Evolutionary conservation across 2,888 invertebrate genomes (phyloP).

Genomic region (Lamellibrachia columna): DNA sequence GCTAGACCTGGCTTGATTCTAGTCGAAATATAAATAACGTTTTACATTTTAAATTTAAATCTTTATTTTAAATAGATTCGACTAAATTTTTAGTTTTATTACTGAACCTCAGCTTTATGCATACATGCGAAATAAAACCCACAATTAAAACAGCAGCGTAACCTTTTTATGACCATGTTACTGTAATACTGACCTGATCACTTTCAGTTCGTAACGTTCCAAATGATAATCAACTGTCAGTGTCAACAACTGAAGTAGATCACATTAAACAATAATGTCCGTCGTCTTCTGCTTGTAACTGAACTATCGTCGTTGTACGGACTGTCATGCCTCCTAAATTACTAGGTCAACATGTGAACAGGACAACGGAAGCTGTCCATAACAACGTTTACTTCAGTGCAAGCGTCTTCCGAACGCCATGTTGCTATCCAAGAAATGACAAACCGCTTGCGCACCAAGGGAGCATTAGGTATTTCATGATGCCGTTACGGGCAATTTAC

Average conservation of each 20-base stretch:
- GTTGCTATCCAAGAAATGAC: slow-evolving; percentile 12
- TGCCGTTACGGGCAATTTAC: neutral
- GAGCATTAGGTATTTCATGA: neutral
- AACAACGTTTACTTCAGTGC: slow-evolving; percentile 8
- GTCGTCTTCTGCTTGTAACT: neutral
- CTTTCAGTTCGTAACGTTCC: slow-evolving; percentile 12
- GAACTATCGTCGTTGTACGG: neutral
- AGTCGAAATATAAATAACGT: too few relatives aligned
- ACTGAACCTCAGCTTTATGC: too few relatives aligned
- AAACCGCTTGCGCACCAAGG: slow-evolving; percentile 16
- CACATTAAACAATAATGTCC: neutral
- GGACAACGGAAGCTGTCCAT: slow-evolving; percentile 10
- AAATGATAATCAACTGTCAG: slow-evolving; percentile 6
- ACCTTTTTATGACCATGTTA: too few relatives aligned
- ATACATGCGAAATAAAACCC: too few relatives aligned
- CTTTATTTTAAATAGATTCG: too few relatives aligned
- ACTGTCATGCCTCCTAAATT: slow-evolving; percentile 12
- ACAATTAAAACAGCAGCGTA: too few relatives aligned
- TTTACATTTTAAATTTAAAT: too few relatives aligned
- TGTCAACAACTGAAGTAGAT: neutral
- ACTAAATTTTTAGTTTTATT: too few relatives aligned
- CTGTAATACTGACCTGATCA: neutral
- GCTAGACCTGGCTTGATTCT: too few relatives aligned
- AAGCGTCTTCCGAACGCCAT: slow-evolving; percentile 16
- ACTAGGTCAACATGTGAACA: slow-evolving; percentile 1